Conservation (phyloP, 1,140 invertebrate species). For the Bombus fervidus region DNA sequence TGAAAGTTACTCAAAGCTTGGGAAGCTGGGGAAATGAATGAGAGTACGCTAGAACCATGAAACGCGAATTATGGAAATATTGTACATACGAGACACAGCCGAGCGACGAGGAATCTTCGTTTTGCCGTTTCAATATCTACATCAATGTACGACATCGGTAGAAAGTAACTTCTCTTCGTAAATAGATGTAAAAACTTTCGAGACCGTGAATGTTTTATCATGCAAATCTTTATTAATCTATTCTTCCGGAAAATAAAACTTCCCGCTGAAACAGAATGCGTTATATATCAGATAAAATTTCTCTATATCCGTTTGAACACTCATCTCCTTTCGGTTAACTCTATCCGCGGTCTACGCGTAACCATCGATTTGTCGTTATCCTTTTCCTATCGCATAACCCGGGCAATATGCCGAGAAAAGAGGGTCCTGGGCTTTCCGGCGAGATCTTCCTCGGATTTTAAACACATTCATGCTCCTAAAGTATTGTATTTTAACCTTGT, state of each 20-base stretch:
- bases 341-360: no score
- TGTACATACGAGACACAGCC: neutral
- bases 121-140: constrained; percentile 52
- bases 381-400: no score
- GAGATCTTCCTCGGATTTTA: no score
- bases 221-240: neutral
- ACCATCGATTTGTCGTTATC: no score
- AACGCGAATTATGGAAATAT: neutral
- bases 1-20: neutral
- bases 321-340: no score
- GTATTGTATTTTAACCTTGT: no score
- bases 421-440: no score
- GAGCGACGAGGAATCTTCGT: constrained; percentile 41
- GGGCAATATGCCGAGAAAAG: no score
- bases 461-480: no score
- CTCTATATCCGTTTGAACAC: no score
- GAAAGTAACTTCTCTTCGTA: constrained; percentile 46
- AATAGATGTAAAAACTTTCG: constrained; percentile 46
- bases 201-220: neutral
- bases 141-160: constrained; percentile 41
- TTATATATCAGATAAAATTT: neutral
- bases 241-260: neutral
- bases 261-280: no score
- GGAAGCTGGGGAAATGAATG: neutral
- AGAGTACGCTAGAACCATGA: no score